Conservation (phyloP, 2,797 vertebrate genomes). For the Enteromius viviparus region DNA sequence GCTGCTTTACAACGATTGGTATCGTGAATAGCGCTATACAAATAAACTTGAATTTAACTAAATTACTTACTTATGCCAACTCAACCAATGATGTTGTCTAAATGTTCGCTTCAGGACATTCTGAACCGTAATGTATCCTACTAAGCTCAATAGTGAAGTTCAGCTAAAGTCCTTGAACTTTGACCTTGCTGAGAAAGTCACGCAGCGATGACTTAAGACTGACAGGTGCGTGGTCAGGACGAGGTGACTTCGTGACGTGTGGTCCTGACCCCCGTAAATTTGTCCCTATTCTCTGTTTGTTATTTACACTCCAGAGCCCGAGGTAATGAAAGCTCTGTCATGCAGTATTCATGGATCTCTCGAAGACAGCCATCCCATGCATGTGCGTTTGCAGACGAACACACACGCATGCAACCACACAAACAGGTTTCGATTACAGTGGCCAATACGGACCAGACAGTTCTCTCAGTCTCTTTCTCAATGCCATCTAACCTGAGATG, state of each 20-base stretch:
- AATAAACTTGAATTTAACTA: too few species aligned
- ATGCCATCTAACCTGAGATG: conserved; percentile 62
- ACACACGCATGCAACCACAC: conserved; percentile 44
- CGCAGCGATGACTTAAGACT: conserved; percentile 73
- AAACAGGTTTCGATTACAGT: conserved; percentile 56
- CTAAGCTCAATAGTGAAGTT: conserved; percentile 44
- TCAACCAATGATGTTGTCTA: conserved; percentile 47
- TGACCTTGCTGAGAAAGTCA: conserved; percentile 66
- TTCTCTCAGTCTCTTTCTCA: conserved; percentile 51
- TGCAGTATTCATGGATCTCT: conserved; percentile 79
- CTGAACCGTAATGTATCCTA: conserved; percentile 21
- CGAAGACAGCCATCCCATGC: conserved; percentile 51
- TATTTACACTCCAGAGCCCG: conserved; percentile 76
- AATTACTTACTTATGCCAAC: conserved; percentile 28
- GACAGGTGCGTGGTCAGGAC: conserved; percentile 76
- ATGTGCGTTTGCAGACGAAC: conserved; percentile 44
- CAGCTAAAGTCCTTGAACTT: conserved; percentile 62
- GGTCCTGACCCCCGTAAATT: conserved; percentile 81
- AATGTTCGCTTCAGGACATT: conserved; percentile 49
- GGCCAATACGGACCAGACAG: conserved; percentile 53
- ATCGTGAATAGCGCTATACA: too few species aligned
- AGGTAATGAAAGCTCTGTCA: conserved; percentile 78
- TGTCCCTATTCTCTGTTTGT: conserved; percentile 74
- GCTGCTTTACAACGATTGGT: too few species aligned
- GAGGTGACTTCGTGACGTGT: conserved; percentile 72